A percentile compares a stretch with the other conserved stretches of the same genome.
Evolutionary conservation across 2,113 vertebrate species (phyloP).

Genomic region (Rutilus rutilus): DNA sequence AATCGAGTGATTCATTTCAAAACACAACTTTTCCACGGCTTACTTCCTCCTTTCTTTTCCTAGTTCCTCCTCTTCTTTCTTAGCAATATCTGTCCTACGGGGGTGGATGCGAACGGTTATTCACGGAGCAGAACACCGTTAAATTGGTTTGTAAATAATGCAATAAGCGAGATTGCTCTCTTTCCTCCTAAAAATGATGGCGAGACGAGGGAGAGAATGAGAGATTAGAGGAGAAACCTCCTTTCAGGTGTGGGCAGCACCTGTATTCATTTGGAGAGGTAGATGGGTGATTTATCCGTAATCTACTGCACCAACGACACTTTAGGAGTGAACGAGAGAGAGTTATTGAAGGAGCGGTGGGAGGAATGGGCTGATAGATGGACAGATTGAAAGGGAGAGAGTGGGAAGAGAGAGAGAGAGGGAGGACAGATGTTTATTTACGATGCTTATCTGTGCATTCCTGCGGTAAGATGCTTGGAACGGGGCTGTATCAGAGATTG

Average conservation of each 20-base stretch:
- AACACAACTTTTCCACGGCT: background rate
- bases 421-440: constrained; percentile 62
- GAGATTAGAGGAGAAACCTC: constrained; percentile 11
- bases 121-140: constrained; percentile 59
- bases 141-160: constrained; percentile 78
- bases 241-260: constrained; percentile 30
- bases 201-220: constrained; percentile 40
- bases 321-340: background rate
- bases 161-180: constrained; percentile 69
- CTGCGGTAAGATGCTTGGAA: background rate
- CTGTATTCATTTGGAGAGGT: constrained; percentile 31
- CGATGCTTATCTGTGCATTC: constrained; percentile 46
- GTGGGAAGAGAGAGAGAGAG: constrained; percentile 36
- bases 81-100: constrained; percentile 55
- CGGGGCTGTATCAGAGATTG: background rate
- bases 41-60: constrained; percentile 29
- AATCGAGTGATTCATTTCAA: constrained; percentile 8
- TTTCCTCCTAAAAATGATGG: constrained; percentile 41
- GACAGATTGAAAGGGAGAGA: constrained; percentile 33
- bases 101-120: constrained; percentile 30
- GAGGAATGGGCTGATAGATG: constrained; percentile 26
- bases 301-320: background rate
- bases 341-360: constrained; percentile 38
- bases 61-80: constrained; percentile 48
- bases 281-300: constrained; percentile 30